Evolutionary conservation across 2,113 vertebrate species (phyloP).

Genomic region (Columbina picui): DNA sequence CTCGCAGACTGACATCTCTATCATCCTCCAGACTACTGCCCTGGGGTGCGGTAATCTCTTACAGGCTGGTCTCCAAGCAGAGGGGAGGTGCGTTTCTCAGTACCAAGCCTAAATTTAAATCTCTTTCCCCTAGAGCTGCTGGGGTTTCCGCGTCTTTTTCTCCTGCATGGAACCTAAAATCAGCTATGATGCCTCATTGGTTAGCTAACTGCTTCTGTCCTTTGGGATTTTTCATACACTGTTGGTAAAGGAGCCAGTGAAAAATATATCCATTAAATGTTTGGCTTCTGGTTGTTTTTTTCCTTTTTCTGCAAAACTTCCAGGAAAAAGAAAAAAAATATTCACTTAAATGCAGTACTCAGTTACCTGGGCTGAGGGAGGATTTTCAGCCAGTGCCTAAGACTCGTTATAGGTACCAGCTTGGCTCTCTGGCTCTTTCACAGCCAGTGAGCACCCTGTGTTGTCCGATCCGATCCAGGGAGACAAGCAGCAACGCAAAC

Average conservation of each 20-base stretch:
- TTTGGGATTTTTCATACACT: conserved; percentile 33
- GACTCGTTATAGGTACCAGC: neutral
- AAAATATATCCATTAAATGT: conserved; percentile 40
- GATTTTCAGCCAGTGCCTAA: neutral
- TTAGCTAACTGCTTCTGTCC: conserved; percentile 63
- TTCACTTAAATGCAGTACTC: neutral
- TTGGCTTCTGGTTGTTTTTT: neutral
- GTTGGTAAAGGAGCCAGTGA: conserved; percentile 43
- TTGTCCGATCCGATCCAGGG: neutral
- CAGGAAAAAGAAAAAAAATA: neutral
- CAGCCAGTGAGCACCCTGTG: neutral
- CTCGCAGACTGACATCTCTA: conserved; percentile 52
- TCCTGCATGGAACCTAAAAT: conserved; percentile 32
- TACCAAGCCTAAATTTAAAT: conserved; percentile 5
- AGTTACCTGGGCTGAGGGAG: neutral
- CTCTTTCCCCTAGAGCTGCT: conserved; percentile 11
- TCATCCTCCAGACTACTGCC: conserved; percentile 24
- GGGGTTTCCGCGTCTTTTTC: neutral
- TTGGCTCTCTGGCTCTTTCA: neutral
- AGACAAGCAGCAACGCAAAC: neutral
- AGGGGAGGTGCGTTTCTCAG: neutral
- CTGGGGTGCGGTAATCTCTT: conserved; percentile 23
- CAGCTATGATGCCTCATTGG: conserved; percentile 59
- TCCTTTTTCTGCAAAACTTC: neutral
- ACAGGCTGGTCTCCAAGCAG: conserved; percentile 15